Evolutionary conservation across 1,140 invertebrate species (phyloP), one percentile per base, ranked within the genome.

Genomic region (Lysiphlebus fabarum): DNA sequence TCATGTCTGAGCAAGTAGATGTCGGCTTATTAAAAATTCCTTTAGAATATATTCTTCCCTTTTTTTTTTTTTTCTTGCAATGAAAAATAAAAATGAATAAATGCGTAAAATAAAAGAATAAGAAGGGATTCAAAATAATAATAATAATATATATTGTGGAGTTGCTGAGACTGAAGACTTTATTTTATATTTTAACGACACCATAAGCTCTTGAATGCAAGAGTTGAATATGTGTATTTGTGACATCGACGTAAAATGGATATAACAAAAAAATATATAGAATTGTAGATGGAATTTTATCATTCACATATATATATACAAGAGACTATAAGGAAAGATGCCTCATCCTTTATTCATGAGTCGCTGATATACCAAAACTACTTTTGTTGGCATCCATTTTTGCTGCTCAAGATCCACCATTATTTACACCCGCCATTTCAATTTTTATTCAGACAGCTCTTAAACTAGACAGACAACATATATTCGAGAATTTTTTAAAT

Each of bases 341-440:
- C 54, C 71, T 73, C 71, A 73, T 73, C 65, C 69, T 62, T 72
- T 72, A 72, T 72, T 72, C 70, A 72, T 71, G 70, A 72, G 65
- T 62, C 17, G 56, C 56, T 58, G 57, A 56, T 64, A 56, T 64
- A 62, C 48, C 45, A 58, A 59, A 36, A 51, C 57, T 53, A 59
- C 42, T 61, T 26, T 59, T n/a, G n/a, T n/a, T n/a, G n/a, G n/a
- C n/a, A 56, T 57, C 12, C 53, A 42, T 47, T 56, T 49, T 36
- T 50, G 53, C 37, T 48, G 11, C 33, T n/a, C n/a, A n/a, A 7
- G 37, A 49, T 55, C 48, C 14, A 45, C 45, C 47, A 49, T 49
- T 34, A 49, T 38, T 33, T 36, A 49, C 33, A 9, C 11, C 34
- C 36, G 55, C 55, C 44, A 56, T 56, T 45, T 56, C 55, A 34